These are phyloP conservation scores for Iphiclides podalirius DNA, from an alignment of 2,888 invertebrate species.

Conservation along the genomic window DNA sequence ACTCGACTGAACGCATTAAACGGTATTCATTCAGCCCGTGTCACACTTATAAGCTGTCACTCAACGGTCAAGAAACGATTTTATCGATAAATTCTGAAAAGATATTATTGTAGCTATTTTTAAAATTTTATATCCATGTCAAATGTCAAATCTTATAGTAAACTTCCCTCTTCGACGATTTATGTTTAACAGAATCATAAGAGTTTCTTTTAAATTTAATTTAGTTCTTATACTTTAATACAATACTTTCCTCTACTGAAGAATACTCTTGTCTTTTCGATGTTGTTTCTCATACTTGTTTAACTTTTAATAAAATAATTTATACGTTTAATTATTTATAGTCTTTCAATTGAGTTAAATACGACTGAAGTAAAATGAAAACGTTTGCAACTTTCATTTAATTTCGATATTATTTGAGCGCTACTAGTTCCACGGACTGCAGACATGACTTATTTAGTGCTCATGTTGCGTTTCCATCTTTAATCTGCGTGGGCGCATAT, in stretches of 20 bases:
- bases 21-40: conserved; percentile 51
- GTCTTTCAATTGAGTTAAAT: too few species aligned
- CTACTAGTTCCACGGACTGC: conserved; percentile 61
- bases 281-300: too few species aligned
- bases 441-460: conserved; percentile 75
- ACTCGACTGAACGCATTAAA: conserved; percentile 45
- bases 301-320: too few species aligned
- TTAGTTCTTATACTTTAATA: too few species aligned
- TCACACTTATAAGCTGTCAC: conserved; percentile 60
- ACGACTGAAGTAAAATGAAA: too few species aligned
- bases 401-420: conserved; percentile 52
- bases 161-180: conserved; percentile 33
- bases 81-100: conserved; percentile 48
- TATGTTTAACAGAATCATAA: conserved; percentile 21
- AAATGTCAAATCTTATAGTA: conserved; percentile 23
- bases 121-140: conserved; percentile 45
- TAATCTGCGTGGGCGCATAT: conserved; percentile 77
- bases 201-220: neutral
- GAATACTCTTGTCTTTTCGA: too few species aligned
- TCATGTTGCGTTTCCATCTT: conserved; percentile 75
- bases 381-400: too few species aligned
- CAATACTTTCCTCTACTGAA: too few species aligned
- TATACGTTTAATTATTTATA: too few species aligned
- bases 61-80: conserved; percentile 71
- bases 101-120: conserved; percentile 38